Evolutionary conservation across 2,113 vertebrate species (phyloP).

Genomic region (Paracanthobrama guichenoti): DNA sequence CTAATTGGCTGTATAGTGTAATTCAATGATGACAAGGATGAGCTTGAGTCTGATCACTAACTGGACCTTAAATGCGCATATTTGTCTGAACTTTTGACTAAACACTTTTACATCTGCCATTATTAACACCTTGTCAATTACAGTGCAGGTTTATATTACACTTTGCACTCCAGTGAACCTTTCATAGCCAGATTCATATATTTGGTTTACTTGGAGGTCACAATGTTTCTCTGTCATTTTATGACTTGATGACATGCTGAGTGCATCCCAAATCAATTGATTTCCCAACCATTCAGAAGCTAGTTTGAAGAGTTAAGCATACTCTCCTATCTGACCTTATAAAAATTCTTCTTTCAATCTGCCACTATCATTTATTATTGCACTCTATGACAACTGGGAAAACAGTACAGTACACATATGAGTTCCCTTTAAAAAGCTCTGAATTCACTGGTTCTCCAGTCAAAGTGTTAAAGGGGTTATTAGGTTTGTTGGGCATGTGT

Average conservation of each 20-base stretch:
- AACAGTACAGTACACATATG: conserved; percentile 1
- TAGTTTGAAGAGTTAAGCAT: not conserved
- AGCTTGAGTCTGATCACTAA: too few relatives aligned
- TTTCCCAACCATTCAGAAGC: not conserved
- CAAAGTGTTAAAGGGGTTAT: conserved; percentile 35
- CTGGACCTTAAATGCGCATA: not conserved
- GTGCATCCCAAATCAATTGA: not conserved
- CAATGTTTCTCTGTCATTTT: conserved; percentile 20
- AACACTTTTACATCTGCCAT: not conserved
- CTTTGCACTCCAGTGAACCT: not conserved
- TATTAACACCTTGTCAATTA: not conserved
- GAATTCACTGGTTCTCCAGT: conserved; percentile 44
- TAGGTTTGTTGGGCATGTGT: conserved; percentile 41
- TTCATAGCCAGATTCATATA: conserved; percentile 12
- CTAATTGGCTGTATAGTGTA: not conserved
- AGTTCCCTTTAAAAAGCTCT: not conserved
- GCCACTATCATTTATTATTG: not conserved
- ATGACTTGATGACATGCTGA: conserved; percentile 35
- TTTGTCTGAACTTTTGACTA: not conserved
- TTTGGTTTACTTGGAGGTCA: conserved; percentile 35
- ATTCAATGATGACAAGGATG: too few relatives aligned
- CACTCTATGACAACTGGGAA: not conserved
- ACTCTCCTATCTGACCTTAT: not conserved
- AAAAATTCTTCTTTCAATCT: not conserved
- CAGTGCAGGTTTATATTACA: conserved; percentile 5